phyloP scores from a whole-genome alignment of 2,113 vertebrate genomes.

The Chrysemys picta region DNA sequence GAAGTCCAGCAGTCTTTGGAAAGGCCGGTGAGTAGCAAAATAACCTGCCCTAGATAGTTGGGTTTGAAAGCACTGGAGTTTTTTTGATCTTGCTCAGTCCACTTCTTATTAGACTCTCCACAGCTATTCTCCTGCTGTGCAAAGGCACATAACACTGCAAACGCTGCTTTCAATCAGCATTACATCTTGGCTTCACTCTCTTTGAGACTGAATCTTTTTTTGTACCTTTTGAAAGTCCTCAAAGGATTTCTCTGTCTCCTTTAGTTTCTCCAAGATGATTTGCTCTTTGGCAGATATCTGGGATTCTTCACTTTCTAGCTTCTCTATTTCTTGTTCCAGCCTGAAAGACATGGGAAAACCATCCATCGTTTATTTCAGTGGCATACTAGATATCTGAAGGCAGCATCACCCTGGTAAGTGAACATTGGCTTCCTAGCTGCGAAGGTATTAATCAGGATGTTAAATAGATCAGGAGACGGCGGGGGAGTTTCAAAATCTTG shows the following conservation, averaged over 20 bases:
- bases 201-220: neutral
- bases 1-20: neutral
- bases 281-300: constrained; percentile 98
- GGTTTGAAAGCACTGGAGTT: neutral
- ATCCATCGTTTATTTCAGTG: constrained; percentile 46
- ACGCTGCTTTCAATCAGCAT: neutral
- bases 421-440: neutral
- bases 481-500: neutral
- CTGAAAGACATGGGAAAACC: constrained; percentile 82
- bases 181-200: neutral
- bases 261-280: constrained; percentile 92
- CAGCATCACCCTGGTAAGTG: neutral
- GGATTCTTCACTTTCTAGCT: constrained; percentile 94
- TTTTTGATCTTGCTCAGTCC: neutral
- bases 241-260: constrained; percentile 93
- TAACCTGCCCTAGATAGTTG: neutral
- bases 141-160: neutral
- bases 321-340: constrained; percentile 92
- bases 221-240: constrained; percentile 94
- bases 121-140: neutral
- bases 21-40: neutral
- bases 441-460: neutral
- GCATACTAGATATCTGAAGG: neutral
- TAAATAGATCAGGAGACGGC: neutral
- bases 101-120: neutral